These are phyloP conservation scores for Epinephelus coioides DNA, from an alignment of 2,797 vertebrate genomes.

Conservation along the genomic window DNA sequence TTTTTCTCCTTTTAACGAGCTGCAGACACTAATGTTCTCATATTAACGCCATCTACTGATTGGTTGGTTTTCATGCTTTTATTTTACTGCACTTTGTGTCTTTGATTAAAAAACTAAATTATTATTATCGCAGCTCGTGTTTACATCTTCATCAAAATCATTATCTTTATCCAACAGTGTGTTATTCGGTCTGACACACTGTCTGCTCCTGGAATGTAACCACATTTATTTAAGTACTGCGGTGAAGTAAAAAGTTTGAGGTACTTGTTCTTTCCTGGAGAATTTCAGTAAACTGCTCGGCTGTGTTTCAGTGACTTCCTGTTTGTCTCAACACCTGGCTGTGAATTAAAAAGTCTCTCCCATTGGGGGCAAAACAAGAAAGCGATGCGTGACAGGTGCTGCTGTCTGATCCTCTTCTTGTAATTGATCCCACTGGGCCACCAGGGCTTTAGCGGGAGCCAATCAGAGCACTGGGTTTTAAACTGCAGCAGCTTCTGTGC, in stretches of 20 bases:
- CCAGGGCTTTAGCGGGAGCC: conserved; percentile 19
- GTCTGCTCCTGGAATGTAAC: too few species aligned
- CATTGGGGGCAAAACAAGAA: conserved; percentile 1
- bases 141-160: not conserved
- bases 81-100: not conserved
- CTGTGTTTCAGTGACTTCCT: not conserved
- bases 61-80: not conserved
- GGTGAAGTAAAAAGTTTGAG: too few species aligned
- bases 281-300: not conserved
- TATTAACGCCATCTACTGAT: not conserved
- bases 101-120: not conserved
- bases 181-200: not conserved
- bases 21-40: not conserved
- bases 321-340: conserved; percentile 29
- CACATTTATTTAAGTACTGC: too few species aligned
- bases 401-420: conserved; percentile 32
- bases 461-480: conserved; percentile 26
- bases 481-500: conserved; percentile 39
- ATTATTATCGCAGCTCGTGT: not conserved
- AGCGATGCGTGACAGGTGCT: conserved; percentile 41
- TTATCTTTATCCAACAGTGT: not conserved
- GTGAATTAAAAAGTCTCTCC: conserved; percentile 27
- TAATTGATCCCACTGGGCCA: conserved; percentile 71
- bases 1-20: not conserved
- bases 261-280: too few species aligned